Percentiles rank a stretch among this genome's conserved stretches.
Evolutionary conservation across 2,888 invertebrate genomes (phyloP).

Genomic region (Plemyria rubiginata): DNA sequence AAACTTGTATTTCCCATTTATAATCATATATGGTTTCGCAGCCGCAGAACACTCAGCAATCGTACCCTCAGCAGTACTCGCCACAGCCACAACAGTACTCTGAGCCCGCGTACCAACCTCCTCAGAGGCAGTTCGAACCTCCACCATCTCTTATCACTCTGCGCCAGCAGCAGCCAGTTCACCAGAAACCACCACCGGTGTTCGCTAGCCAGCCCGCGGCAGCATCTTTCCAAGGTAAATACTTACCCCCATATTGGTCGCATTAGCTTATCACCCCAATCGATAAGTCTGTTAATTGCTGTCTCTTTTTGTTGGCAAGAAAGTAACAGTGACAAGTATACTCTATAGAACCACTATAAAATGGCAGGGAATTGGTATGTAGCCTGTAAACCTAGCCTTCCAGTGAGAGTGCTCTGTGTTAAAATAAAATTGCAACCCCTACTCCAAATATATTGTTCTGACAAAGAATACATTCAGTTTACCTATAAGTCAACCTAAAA

Average conservation of each 20-base stretch:
- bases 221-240: slow-evolving; percentile 87
- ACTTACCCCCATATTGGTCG: not conserved
- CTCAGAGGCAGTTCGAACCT: slow-evolving; percentile 83
- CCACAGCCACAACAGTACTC: slow-evolving; percentile 58
- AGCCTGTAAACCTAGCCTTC: not conserved
- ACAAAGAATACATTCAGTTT: too few relatives aligned
- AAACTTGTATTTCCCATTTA: not conserved
- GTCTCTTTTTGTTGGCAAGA: too few relatives aligned
- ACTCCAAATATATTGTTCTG: not conserved
- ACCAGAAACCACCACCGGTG: slow-evolving; percentile 90
- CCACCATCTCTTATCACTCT: slow-evolving; percentile 89
- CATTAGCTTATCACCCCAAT: too few relatives aligned
- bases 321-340: too few relatives aligned
- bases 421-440: not conserved
- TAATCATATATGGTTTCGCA: slow-evolving; percentile 20
- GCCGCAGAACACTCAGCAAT: slow-evolving; percentile 46
- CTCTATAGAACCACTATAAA: too few relatives aligned
- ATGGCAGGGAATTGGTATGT: not conserved
- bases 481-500: too few relatives aligned
- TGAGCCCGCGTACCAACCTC: slow-evolving; percentile 84
- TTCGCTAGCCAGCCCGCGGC: slow-evolving; percentile 92
- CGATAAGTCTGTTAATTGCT: too few relatives aligned
- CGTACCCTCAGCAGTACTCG: slow-evolving; percentile 50
- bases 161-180: slow-evolving; percentile 89
- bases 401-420: not conserved